These are phyloP conservation scores for Lithobius niger DNA, from an alignment of 1,140 invertebrate species.

Conservation along the genomic window DNA sequence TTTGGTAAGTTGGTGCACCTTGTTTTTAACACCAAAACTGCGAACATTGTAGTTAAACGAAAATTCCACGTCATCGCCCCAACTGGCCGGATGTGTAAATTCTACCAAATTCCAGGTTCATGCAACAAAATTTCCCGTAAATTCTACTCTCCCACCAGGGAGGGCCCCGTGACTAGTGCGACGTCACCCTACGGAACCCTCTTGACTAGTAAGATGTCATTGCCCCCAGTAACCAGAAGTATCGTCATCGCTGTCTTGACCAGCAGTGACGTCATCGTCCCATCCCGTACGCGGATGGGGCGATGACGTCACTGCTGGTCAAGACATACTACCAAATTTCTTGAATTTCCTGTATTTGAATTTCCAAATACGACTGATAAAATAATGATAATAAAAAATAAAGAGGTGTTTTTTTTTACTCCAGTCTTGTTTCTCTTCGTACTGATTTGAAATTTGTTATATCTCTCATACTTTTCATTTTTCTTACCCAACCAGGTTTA, in stretches of 20 bases:
- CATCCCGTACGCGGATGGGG: no score
- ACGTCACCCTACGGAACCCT: neutral
- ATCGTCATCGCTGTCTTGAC: no score
- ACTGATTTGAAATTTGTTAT: neutral
- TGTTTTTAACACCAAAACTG: neutral
- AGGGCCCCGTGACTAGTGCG: neutral
- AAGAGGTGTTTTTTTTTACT: no score
- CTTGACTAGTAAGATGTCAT: no score
- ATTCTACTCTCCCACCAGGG: no score
- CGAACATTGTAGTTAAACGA: neutral
- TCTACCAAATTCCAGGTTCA: no score
- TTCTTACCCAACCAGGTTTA: slow-evolving; percentile 1
- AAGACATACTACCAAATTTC: neutral
- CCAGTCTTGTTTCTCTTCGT: neutral
- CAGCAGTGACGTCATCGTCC: no score
- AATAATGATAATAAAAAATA: no score
- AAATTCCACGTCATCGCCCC: neutral
- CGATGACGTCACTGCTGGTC: neutral
- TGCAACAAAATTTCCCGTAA: no score
- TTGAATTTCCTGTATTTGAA: neutral
- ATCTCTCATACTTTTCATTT: neutral
- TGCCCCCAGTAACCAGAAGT: no score
- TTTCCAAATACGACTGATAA: no score
- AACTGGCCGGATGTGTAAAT: neutral
- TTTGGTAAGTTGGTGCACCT: slow-evolving; percentile 31